A percentile compares a stretch with the other conserved stretches of the same genome.
Conservation (phyloP, 2,113 vertebrate species). For the Microcebus tavaratra region DNA sequence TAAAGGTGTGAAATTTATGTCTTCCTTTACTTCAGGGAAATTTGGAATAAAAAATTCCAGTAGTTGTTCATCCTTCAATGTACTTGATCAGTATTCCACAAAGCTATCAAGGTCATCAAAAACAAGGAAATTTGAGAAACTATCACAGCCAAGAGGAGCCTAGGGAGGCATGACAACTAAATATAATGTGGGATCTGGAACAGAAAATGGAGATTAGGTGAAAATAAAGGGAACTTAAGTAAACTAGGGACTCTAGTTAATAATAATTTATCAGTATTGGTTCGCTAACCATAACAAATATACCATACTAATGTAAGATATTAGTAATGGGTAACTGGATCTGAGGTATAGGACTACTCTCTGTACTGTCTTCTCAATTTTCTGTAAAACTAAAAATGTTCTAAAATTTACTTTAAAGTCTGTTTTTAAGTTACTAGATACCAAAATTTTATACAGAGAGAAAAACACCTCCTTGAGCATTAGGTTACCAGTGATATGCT, state of each 20-base stretch:
- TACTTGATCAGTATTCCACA: neutral
- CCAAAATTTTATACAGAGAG: neutral
- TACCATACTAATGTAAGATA: neutral
- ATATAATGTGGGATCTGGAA: neutral
- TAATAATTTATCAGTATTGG: neutral
- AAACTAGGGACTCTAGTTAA: neutral
- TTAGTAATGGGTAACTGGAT: neutral
- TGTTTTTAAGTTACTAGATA: neutral
- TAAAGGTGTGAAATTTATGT: neutral
- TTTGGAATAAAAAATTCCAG: neutral
- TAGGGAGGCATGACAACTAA: neutral
- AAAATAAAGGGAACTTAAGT: neutral
- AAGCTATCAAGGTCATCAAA: neutral
- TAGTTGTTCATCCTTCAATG: neutral
- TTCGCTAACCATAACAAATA: neutral
- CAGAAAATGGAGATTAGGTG: neutral
- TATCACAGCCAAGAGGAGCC: neutral
- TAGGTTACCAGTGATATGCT: neutral
- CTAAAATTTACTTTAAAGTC: neutral
- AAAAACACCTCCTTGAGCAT: neutral
- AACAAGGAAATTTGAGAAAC: neutral
- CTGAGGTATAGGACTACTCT: neutral
- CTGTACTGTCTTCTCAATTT: neutral
- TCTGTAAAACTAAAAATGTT: neutral
- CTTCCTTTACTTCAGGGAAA: neutral